phyloP scores from a whole-genome alignment of 2,888 invertebrate genomes.

The Drosophila koepferae region DNA sequence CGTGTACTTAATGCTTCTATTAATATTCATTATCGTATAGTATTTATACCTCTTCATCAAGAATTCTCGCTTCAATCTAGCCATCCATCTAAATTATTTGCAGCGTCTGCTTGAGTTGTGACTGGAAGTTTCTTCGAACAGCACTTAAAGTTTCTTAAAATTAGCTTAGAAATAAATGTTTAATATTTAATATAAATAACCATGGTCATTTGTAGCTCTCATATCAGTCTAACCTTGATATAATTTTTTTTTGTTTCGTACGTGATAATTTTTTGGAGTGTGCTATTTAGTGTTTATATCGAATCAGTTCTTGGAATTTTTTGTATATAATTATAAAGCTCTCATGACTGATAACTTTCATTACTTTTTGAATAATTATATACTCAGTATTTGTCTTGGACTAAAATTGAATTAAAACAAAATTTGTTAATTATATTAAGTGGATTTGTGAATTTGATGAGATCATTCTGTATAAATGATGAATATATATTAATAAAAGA shows the following conservation, averaged over 20 bases:
- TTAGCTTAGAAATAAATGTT: background rate
- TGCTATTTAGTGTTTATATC: background rate
- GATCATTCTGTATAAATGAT: no score
- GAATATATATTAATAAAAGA: background rate
- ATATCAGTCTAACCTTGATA: slow-evolving; percentile 1
- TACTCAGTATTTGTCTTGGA: background rate
- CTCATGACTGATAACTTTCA: background rate
- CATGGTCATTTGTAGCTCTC: slow-evolving; percentile 4
- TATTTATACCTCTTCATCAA: background rate
- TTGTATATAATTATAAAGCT: background rate
- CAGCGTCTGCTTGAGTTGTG: background rate
- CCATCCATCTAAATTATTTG: background rate
- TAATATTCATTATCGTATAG: background rate
- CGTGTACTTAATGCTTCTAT: background rate
- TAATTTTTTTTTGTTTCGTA: background rate
- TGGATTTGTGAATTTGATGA: background rate
- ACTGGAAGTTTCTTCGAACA: no score
- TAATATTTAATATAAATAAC: background rate
- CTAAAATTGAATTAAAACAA: background rate
- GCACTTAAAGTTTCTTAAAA: background rate
- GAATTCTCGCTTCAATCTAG: background rate
- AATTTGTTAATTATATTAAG: background rate
- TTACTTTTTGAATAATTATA: background rate
- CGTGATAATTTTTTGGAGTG: background rate
- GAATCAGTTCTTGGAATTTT: background rate